A percentile compares a stretch with the other conserved stretches of the same genome.
Conservation (phyloP, 2,113 vertebrate species). For the Perca fluviatilis region DNA sequence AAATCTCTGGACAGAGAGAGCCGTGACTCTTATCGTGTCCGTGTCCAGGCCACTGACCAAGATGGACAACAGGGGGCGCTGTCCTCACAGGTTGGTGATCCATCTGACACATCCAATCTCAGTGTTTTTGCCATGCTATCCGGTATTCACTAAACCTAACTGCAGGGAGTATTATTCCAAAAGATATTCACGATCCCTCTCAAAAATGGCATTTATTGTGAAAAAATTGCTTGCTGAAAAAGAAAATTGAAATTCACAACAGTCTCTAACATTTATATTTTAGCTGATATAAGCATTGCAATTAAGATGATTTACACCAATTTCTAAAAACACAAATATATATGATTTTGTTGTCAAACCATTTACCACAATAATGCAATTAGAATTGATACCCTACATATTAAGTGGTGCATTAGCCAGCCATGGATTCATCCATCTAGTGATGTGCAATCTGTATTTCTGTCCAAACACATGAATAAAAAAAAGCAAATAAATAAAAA, state of each 20-base stretch:
- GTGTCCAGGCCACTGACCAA: conserved; percentile 90
- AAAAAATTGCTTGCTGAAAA: neutral
- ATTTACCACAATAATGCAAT: neutral
- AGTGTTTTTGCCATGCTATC: neutral
- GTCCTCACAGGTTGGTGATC: conserved; percentile 84
- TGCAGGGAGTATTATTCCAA: neutral
- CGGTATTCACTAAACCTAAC: neutral
- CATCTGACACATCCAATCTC: neutral
- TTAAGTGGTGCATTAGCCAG: conserved; percentile 11
- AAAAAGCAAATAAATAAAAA: conserved; percentile 43
- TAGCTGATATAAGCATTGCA: neutral
- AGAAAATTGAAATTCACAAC: conserved; percentile 5
- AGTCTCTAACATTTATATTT: neutral
- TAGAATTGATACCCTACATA: neutral
- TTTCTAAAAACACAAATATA: neutral
- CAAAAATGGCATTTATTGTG: neutral
- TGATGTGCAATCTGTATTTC: conserved; percentile 39
- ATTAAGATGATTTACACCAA: conserved; percentile 2
- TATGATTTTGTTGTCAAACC: neutral
- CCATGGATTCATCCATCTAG: neutral
- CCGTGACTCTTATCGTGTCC: conserved; percentile 89
- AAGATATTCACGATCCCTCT: neutral
- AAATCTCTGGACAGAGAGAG: conserved; percentile 92
- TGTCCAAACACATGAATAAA: conserved; percentile 16
- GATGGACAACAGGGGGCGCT: conserved; percentile 86